Conservation (phyloP, 2,797 vertebrate species). For the Lepilemur septentrionalis region DNA sequence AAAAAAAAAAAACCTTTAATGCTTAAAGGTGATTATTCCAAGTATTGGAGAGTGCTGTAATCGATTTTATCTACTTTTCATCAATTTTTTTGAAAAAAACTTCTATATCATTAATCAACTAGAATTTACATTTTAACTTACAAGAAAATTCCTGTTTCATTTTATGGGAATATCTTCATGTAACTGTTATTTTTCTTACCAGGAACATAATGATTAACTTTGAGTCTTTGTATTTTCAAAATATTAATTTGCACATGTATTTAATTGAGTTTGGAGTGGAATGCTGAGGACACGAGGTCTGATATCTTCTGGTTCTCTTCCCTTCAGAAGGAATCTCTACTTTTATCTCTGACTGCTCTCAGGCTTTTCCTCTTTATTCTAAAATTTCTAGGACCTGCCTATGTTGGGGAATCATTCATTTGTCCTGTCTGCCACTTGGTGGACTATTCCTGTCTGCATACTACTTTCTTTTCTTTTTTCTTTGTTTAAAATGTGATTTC, state of each 20-base stretch:
- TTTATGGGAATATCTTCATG: background rate
- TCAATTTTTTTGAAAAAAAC: background rate
- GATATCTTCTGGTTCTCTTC: background rate
- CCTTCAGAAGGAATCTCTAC: background rate
- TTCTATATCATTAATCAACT: background rate
- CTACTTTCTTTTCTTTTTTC: background rate
- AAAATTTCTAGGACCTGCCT: background rate
- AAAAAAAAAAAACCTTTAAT: background rate
- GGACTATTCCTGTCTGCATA: background rate
- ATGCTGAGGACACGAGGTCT: no score
- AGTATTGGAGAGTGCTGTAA: background rate
- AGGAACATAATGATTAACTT: background rate
- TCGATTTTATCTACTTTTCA: background rate
- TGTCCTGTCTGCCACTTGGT: background rate
- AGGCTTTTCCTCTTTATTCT: background rate
- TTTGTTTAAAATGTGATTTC: background rate
- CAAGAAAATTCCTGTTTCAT: background rate
- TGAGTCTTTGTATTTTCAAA: background rate
- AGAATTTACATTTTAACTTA: background rate
- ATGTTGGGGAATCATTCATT: background rate
- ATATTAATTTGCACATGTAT: background rate
- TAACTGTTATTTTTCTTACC: background rate
- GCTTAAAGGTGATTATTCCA: background rate
- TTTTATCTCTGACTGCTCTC: background rate
- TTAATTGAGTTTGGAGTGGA: background rate